Percentiles rank a stretch among this genome's conserved stretches.
Evolutionary conservation across 2,888 invertebrate species (phyloP).

Genomic region (Zaprionus bogoriensis): DNA sequence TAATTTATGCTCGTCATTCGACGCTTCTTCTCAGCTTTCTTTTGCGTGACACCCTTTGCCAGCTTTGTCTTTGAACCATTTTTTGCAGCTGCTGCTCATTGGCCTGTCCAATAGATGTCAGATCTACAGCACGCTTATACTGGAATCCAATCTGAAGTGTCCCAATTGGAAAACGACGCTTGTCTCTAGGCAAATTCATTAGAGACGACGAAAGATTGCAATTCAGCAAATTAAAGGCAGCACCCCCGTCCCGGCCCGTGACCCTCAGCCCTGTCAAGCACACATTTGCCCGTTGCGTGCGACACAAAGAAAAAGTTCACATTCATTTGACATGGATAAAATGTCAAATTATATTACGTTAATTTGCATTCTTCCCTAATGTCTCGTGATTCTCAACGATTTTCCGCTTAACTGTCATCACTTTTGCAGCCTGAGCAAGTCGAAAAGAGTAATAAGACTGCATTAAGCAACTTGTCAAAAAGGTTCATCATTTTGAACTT

Average conservation of each 20-base stretch:
- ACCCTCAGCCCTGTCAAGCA: conserved; percentile 13
- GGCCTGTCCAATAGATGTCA: conserved; percentile 67
- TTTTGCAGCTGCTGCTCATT: neutral
- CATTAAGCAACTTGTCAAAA: neutral
- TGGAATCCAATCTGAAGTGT: conserved; percentile 50
- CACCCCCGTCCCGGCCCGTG: neutral
- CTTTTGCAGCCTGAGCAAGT: conserved; percentile 20
- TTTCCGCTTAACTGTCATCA: conserved; percentile 43
- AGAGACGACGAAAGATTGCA: conserved; percentile 42
- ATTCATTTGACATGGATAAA: conserved; percentile 59
- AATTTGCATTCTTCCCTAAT: conserved; percentile 56
- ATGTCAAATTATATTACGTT: conserved; percentile 70
- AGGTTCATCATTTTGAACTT: neutral
- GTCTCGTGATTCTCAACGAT: conserved; percentile 15
- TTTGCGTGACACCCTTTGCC: conserved; percentile 5
- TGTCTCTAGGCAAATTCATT: conserved; percentile 59
- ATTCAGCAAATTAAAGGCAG: conserved; percentile 46
- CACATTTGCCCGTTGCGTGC: too few species aligned
- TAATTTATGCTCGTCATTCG: conserved; percentile 7
- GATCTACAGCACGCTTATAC: conserved; percentile 33
- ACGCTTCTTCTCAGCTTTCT: neutral
- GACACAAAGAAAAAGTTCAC: conserved; percentile 37
- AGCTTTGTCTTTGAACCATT: neutral
- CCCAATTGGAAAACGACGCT: conserved; percentile 27
- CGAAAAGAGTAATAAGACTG: neutral